phyloP scores from a whole-genome alignment of 2,113 vertebrate genomes.

The Globicephala melas region DNA sequence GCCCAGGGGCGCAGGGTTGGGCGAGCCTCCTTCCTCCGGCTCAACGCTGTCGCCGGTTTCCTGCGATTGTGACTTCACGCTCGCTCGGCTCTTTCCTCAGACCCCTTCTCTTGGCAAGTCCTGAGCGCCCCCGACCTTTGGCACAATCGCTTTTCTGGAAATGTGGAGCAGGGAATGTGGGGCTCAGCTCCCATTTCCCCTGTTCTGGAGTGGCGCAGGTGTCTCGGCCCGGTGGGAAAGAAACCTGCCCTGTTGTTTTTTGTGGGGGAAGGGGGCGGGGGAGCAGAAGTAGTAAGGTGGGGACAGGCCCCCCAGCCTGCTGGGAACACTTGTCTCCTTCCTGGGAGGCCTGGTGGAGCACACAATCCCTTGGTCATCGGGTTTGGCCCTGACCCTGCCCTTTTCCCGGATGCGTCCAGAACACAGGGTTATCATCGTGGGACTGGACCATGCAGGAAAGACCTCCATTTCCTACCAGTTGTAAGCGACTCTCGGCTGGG shows the following conservation, averaged over 20 bases:
- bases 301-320: background rate
- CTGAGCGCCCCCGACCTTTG: background rate
- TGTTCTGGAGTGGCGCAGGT: background rate
- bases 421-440: constrained; percentile 90
- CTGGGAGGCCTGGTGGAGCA: background rate
- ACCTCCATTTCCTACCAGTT: constrained; percentile 90
- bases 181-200: background rate
- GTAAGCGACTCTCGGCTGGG: constrained; percentile 77
- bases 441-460: constrained; percentile 90
- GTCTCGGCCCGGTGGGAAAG: background rate
- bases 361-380: background rate
- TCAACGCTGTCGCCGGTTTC: background rate
- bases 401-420: constrained; percentile 76
- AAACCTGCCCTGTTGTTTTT: background rate
- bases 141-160: background rate
- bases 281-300: background rate
- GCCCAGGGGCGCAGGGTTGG: background rate
- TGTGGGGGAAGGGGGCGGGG: accelerated
- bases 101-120: background rate
- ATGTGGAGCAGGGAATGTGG: background rate
- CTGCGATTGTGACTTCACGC: background rate
- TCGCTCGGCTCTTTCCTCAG: background rate
- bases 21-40: background rate
- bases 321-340: background rate
- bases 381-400: background rate